Evolutionary conservation across 2,113 vertebrate species (phyloP), one percentile per base, ranked within the genome.

Genomic region (Crotalus viridis): DNA sequence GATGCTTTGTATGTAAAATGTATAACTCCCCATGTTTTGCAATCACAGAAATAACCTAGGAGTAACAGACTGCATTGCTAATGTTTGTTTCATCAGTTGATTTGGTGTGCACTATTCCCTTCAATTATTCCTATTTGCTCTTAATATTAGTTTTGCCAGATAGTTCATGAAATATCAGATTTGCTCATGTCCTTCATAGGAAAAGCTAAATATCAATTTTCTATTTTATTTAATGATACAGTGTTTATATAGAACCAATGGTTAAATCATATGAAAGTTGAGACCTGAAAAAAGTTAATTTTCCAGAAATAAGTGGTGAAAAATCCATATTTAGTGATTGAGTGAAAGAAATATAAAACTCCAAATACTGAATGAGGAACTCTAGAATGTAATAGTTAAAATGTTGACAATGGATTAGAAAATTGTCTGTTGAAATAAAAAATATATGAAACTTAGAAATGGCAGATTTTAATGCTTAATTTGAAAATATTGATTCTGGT

Each of bases 401-500:
- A 87, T 28, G 19, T 21, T 56, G 56, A 19, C 54, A 56, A 19
- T n/a, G 48, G 26, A 28, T 15, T 28, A 87, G 12, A 54, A 7
- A 86, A 51, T 26, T 48, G 22, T 86, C 3, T 0, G 0, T 48
- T 52, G 13, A 46, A 87, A 52, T 52, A n/a, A 87, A 54, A 4
- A 52, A 86, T 26, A 24, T 48, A 48, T 89, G 54, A 92, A 93
- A 92, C 81, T 55, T 92, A 56, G 43, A 91, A 5, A 55, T 17
- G 33, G 8, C 0, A 88, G 61, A 57, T 61, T 48, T 87, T 90
- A 55, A 39, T 26, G 28, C 87, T 91, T 91, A 9, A 81, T 81
- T 39, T 54, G 28, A 56, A 56, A 88, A 88, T 21, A 56, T 56
- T 39, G 22, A 26, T 17, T 15, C 5, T 87, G 13, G 19, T n/a